These are phyloP conservation scores for Leptopilina syphax DNA, from an alignment of 2,888 invertebrate species.

Conservation along the genomic window DNA sequence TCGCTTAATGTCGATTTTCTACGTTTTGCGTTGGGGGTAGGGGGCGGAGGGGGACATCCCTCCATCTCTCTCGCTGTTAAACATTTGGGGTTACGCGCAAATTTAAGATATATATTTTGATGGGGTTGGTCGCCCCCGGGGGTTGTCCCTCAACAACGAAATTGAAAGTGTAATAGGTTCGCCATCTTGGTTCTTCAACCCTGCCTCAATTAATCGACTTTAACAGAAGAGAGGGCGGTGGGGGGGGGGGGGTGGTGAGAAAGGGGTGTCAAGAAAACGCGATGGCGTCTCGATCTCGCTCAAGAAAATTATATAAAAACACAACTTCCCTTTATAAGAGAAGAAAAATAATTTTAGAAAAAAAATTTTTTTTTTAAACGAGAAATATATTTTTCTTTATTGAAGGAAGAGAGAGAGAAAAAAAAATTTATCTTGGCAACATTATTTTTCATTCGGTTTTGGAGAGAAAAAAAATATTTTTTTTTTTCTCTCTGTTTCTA, in stretches of 20 bases:
- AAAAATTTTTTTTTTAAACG: background rate
- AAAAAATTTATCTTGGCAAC: too few relatives aligned
- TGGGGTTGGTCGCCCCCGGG: conserved; percentile 47
- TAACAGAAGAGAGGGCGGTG: background rate
- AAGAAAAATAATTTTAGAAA: background rate
- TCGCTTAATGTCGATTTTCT: background rate
- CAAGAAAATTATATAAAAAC: conserved; percentile 50
- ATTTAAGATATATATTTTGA: conserved; percentile 51
- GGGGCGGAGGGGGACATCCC: too few relatives aligned
- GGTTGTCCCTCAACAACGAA: conserved; percentile 60
- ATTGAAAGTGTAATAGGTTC: conserved; percentile 74
- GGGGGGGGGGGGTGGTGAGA: conserved; percentile 9
- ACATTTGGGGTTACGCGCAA: conserved; percentile 1
- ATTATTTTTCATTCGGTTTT: too few relatives aligned
- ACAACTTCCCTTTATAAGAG: background rate
- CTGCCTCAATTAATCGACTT: conserved; percentile 72
- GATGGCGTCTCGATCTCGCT: conserved; percentile 64
- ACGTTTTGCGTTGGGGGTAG: background rate
- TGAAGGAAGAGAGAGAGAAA: too few relatives aligned
- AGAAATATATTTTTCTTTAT: too few relatives aligned
- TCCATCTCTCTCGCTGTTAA: background rate
- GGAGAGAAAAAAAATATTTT: too few relatives aligned
- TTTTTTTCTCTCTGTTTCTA: too few relatives aligned
- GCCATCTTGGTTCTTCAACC: conserved; percentile 74
- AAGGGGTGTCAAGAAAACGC: conserved; percentile 64